Percentiles rank a stretch among this genome's conserved stretches.
These are phyloP conservation scores for Limnephilus auricula DNA, from an alignment of 2,888 invertebrate species.

Conservation along the genomic window DNA sequence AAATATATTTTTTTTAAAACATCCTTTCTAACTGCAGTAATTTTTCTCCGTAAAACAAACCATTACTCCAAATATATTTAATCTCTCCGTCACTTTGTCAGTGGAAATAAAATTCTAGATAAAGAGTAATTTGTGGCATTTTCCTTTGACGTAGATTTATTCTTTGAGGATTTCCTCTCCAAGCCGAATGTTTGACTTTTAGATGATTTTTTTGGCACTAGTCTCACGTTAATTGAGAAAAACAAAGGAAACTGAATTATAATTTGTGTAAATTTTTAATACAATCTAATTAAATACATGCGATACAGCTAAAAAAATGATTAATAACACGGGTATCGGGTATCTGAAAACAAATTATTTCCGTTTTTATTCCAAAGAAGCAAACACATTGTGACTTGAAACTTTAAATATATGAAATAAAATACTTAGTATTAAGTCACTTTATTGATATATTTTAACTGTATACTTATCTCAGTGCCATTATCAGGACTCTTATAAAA, in stretches of 20 bases:
- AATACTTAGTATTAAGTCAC: no score
- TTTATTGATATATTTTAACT: no score
- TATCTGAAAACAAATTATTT: neutral
- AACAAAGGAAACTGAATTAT: neutral
- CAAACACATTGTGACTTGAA: no score
- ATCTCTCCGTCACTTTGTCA: constrained; percentile 7
- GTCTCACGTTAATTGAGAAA: constrained; percentile 8
- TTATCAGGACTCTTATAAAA: no score
- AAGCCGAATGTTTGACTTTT: neutral
- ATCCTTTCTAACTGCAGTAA: no score
- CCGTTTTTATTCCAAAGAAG: no score
- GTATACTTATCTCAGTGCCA: no score
- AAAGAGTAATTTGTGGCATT: constrained; percentile 39
- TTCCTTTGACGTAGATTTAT: constrained; percentile 27
- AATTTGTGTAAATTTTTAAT: neutral
- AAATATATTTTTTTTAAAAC: no score
- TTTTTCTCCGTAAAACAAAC: neutral
- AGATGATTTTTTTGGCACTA: neutral
- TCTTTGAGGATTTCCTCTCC: constrained; percentile 29
- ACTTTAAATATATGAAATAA: no score
- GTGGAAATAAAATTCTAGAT: constrained; percentile 36
- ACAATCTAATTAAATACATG: neutral
- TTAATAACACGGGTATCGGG: neutral
- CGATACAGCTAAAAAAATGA: neutral
- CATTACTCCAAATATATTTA: neutral